Conservation (phyloP, 2,113 vertebrate species). For the Anhinga rufa region DNA sequence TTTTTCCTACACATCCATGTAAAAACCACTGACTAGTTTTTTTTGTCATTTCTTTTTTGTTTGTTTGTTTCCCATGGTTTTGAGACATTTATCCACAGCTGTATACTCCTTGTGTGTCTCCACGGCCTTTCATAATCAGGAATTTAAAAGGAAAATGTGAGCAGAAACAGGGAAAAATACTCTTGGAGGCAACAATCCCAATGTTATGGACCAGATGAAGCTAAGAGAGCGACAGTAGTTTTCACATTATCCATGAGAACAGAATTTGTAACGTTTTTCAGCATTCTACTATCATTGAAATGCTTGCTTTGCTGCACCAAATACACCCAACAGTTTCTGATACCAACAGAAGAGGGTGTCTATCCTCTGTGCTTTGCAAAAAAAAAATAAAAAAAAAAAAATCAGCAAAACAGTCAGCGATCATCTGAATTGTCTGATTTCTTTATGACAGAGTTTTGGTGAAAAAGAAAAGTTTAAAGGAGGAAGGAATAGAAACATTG, state of each 20-base stretch:
- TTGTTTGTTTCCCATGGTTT: not conserved
- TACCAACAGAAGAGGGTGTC: conserved; percentile 31
- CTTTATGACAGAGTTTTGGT: not conserved
- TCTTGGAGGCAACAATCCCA: not conserved
- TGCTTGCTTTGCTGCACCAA: not conserved
- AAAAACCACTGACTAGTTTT: not conserved
- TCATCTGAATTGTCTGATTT: not conserved
- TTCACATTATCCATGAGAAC: not conserved
- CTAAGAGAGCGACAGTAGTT: not conserved
- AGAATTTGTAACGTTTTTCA: not conserved
- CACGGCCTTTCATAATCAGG: not conserved
- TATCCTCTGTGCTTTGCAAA: not conserved
- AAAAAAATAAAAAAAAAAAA: not conserved
- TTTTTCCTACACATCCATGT: not conserved
- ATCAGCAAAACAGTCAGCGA: not conserved
- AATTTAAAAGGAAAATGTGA: not conserved
- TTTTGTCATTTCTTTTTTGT: not conserved
- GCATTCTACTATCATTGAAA: not conserved
- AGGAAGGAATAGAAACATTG: not conserved
- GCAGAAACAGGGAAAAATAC: not conserved
- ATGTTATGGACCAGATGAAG: not conserved
- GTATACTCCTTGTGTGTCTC: not conserved
- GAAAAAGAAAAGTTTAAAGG: not conserved
- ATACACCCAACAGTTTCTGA: conserved; percentile 8
- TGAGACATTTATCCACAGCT: not conserved